phyloP scores from a whole-genome alignment of 2,888 invertebrate genomes.

The Plagodis pulveraria region DNA sequence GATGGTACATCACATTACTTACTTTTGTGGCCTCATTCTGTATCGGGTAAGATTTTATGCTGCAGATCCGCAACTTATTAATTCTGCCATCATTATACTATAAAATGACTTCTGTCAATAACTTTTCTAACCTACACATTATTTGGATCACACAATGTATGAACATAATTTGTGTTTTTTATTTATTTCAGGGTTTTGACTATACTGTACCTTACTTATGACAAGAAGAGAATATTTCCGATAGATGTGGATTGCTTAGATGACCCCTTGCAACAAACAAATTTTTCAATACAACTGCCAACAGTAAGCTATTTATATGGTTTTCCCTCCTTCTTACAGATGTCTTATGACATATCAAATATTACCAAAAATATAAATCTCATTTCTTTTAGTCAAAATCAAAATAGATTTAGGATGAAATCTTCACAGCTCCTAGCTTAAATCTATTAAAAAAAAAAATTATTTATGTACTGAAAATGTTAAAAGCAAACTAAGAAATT shows the following conservation, averaged over 20 bases:
- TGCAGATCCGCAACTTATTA: neutral
- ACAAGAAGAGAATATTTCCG: conserved; percentile 68
- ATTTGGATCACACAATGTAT: too few species aligned
- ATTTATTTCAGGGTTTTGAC: conserved; percentile 60
- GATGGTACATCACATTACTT: conserved; percentile 68
- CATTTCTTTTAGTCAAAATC: too few species aligned
- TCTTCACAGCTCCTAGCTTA: too few species aligned
- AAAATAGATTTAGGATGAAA: too few species aligned
- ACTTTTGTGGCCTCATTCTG: conserved; percentile 71
- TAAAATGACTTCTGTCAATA: too few species aligned
- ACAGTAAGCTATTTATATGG: conserved; percentile 57
- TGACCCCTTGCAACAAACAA: conserved; percentile 75
- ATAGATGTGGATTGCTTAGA: conserved; percentile 74
- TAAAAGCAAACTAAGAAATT: too few species aligned
- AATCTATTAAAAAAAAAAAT: too few species aligned
- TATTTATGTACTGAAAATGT: too few species aligned
- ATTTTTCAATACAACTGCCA: conserved; percentile 70
- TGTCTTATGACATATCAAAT: too few species aligned
- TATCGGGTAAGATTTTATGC: conserved; percentile 64
- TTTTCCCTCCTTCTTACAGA: too few species aligned
- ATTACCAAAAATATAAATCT: too few species aligned
- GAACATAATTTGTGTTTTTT: neutral
- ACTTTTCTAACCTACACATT: neutral
- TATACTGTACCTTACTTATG: conserved; percentile 71
- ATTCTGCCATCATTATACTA: neutral